Percentiles rank a stretch among this genome's conserved stretches.
Evolutionary conservation across 1,140 invertebrate species (phyloP).

Genomic region (Muscidifurax raptorellus): DNA sequence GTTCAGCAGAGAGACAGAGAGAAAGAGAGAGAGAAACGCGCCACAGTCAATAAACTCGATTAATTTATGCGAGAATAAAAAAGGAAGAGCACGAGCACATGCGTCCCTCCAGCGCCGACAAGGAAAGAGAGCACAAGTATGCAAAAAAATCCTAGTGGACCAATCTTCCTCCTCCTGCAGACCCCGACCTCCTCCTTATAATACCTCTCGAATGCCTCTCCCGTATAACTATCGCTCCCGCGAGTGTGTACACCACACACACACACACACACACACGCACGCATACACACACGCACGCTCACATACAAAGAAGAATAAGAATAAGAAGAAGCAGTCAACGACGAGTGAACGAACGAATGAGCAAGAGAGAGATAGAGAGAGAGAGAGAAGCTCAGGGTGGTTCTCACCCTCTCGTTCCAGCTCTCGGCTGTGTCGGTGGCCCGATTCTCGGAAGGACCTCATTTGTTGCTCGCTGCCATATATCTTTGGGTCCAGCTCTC

Average conservation of each 20-base stretch:
- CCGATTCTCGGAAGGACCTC: slow-evolving; percentile 75
- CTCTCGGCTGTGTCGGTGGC: slow-evolving; percentile 71
- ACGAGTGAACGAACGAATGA: background rate
- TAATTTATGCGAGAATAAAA: slow-evolving; percentile 49
- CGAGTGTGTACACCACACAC: background rate
- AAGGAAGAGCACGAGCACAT: background rate
- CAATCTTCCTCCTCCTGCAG: slow-evolving; percentile 1
- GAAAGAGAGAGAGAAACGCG: background rate
- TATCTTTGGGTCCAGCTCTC: slow-evolving; percentile 56
- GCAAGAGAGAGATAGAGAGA: slow-evolving; percentile 7
- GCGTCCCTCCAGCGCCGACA: background rate
- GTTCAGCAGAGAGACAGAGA: background rate
- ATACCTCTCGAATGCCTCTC: slow-evolving; percentile 8
- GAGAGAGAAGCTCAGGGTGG: slow-evolving; percentile 61
- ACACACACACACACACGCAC: background rate
- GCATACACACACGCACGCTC: background rate
- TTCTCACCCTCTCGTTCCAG: slow-evolving; percentile 67
- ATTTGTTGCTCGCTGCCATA: slow-evolving; percentile 72
- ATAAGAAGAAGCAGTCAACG: background rate
- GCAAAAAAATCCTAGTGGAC: slow-evolving; percentile 39
- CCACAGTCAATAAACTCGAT: slow-evolving; percentile 43
- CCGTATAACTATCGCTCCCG: background rate
- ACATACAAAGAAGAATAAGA: background rate
- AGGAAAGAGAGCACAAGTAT: slow-evolving; percentile 18
- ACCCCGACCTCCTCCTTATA: slow-evolving; percentile 7